These are phyloP conservation scores for Aquatica leii DNA, from an alignment of 2,888 invertebrate genomes.

Conservation along the genomic window DNA sequence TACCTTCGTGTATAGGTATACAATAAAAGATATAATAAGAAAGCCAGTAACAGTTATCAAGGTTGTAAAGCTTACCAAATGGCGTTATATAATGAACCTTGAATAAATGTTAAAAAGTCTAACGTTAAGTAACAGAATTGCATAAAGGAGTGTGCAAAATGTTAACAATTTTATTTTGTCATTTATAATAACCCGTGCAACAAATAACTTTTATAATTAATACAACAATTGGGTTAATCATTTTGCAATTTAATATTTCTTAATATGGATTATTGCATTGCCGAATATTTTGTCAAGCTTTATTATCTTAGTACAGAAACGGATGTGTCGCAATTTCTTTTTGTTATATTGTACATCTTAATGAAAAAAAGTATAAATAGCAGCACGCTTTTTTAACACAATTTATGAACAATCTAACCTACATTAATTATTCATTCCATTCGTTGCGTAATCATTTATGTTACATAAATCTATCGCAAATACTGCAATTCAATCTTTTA, in stretches of 20 bases:
- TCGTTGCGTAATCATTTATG: no score
- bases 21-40: conserved; percentile 12
- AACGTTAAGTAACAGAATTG: conserved; percentile 23
- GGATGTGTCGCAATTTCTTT: conserved; percentile 1
- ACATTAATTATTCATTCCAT: no score
- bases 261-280: neutral
- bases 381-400: neutral
- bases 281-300: neutral
- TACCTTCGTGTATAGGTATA: conserved; percentile 5
- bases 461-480: no score
- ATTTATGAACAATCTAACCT: no score
- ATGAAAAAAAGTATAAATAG: neutral
- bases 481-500: no score
- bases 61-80: conserved; percentile 28
- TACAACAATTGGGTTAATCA: conserved; percentile 7
- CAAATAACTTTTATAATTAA: neutral
- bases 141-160: conserved; percentile 16
- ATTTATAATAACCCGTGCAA: conserved; percentile 6
- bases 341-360: neutral
- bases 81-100: conserved; percentile 29
- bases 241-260: conserved; percentile 8
- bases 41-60: conserved; percentile 27
- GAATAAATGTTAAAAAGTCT: conserved; percentile 31
- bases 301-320: neutral
- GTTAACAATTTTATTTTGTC: conserved; percentile 12